Evolutionary conservation across 1,140 invertebrate genomes (phyloP), one percentile per base, ranked within the genome.

Genomic region (Achroia grisella): DNA sequence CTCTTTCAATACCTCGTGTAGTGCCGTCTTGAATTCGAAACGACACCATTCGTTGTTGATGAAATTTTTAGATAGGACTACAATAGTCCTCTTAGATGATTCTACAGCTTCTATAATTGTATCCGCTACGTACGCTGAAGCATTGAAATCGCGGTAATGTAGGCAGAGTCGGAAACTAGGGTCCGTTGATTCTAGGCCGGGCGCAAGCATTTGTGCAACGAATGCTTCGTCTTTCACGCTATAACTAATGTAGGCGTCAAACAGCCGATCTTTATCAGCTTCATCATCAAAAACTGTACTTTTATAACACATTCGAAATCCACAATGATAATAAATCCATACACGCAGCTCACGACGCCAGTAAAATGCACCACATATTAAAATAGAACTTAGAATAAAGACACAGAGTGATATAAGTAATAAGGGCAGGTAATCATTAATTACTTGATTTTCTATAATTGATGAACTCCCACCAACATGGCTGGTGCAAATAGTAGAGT

Each of bases 21-120:
- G 88, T 1, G 96, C 95, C 37, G 92, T 92, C 84, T 96, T 96
- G 76, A 97, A 96, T 83, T 98, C 96, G 71, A 96, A 96, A 42
- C 95, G 90, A 59, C 94, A 93, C 96, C 96, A 98, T 85, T 97
- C 95, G 81, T 95, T 95, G 78, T 95, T 92, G 11, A 98, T 89
- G 86, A 97, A 98, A 86, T 96, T 96, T 76, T 95, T 95, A 1
- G 95, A 96, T 15, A 98, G 75, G 23, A 98, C 92, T 55, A 98
- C 89, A 34, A 98, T 94, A 10, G 96, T 97, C 62, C 96, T 89
- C 52, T 94, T 91, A 10, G 95, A 96, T 15, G 94, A 93, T 66
- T 97, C 95, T 1, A 96, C 94, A 0, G 95, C 95, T 72, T 97
- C 94, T 44, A 95, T 91, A 33, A 98, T 95, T 1, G 94, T 95